phyloP scores from a whole-genome alignment of 2,113 vertebrate species.

The Silurus glanis region DNA sequence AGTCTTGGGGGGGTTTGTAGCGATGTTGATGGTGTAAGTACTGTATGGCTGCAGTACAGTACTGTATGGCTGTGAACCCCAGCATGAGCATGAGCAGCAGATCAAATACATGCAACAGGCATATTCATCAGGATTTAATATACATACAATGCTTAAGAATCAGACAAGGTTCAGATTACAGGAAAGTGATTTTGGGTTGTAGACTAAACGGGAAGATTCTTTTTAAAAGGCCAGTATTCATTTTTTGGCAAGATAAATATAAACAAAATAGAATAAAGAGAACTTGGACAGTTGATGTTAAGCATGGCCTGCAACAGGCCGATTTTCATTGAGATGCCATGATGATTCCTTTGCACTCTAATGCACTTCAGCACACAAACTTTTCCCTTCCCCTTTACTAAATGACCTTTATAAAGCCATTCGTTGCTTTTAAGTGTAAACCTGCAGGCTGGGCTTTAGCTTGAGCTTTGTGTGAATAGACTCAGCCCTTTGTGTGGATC shows the following conservation, averaged over 20 bases:
- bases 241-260: conserved; percentile 3
- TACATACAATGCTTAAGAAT: background rate
- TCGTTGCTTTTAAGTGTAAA: background rate
- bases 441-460: background rate
- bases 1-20: too few species aligned
- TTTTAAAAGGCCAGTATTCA: background rate
- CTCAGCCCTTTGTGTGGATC: background rate
- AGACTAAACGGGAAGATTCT: background rate
- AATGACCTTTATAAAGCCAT: conserved; percentile 15
- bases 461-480: background rate
- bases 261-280: conserved; percentile 7
- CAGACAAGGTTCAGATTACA: background rate
- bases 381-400: background rate
- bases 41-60: too few species aligned
- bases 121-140: background rate
- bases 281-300: background rate
- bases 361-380: background rate
- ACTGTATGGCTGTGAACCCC: too few species aligned
- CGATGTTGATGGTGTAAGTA: too few species aligned
- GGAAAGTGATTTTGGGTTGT: background rate
- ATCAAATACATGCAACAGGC: background rate
- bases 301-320: background rate
- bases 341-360: background rate
- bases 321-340: background rate
- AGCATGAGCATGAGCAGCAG: too few species aligned